Evolutionary conservation across 2,888 invertebrate genomes (phyloP).

Genomic region (Caenorhabditis sp.): DNA sequence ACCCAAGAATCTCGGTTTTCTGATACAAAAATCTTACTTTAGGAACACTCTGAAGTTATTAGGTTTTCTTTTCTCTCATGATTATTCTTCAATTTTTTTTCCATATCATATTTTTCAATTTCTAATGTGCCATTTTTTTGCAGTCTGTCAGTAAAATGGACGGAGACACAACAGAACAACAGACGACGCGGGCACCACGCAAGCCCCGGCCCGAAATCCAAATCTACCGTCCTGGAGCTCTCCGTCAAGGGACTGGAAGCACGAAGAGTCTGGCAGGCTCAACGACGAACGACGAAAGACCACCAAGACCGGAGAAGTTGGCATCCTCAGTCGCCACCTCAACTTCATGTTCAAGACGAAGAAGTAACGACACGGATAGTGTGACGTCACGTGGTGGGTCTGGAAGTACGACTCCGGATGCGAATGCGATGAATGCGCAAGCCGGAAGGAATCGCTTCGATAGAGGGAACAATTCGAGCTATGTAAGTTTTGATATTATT

Average conservation of each 20-base stretch:
- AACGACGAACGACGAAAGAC: conserved; percentile 41
- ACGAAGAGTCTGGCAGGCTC: conserved; percentile 39
- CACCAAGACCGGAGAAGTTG: conserved; percentile 49
- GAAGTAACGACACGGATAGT: conserved; percentile 71
- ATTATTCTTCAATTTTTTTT: background rate
- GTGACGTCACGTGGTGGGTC: conserved; percentile 70
- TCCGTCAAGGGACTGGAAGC: conserved; percentile 51
- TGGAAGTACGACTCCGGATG: conserved; percentile 76
- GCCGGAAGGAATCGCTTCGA: conserved; percentile 43
- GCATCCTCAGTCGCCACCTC: background rate
- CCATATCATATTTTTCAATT: background rate
- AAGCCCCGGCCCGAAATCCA: conserved; percentile 63
- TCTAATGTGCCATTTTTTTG: no score
- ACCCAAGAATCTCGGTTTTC: no score
- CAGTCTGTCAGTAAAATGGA: conserved; percentile 35
- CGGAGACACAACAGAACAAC: conserved; percentile 35
- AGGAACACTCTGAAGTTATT: no score
- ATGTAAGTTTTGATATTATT: conserved; percentile 54
- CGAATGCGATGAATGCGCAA: conserved; percentile 62
- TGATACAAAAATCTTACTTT: no score
- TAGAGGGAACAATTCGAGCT: conserved; percentile 22
- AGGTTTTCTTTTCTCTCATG: background rate
- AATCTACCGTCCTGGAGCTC: conserved; percentile 60
- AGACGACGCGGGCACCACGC: conserved; percentile 9
- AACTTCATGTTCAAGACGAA: conserved; percentile 22